Conservation (phyloP, 2,113 vertebrate species). For the Cyphomyrus plagiostoma region DNA sequence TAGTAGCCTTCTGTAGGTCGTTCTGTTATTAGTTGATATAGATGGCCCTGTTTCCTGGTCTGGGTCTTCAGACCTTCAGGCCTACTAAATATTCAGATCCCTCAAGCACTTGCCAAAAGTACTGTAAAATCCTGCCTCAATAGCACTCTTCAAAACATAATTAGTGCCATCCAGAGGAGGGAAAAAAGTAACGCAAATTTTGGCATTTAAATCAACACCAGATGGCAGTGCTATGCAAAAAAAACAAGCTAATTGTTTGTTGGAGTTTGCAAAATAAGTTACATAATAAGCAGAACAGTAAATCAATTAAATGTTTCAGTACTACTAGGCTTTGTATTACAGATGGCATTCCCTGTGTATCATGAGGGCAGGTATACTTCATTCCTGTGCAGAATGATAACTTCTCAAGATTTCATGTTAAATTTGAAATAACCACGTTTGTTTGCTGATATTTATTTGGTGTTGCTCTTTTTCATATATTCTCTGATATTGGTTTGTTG, state of each 20-base stretch:
- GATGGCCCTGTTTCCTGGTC: neutral
- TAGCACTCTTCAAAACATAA: neutral
- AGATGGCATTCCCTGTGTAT: neutral
- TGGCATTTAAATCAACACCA: neutral
- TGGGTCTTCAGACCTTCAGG: neutral
- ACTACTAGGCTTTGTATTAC: neutral
- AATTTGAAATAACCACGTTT: neutral
- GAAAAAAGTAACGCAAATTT: neutral
- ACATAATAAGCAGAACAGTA: neutral
- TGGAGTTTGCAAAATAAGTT: neutral
- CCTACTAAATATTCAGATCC: neutral
- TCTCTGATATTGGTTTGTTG: neutral
- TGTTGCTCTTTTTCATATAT: neutral
- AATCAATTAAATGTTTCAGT: neutral
- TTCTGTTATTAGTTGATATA: neutral
- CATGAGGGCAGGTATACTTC: neutral
- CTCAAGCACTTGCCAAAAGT: neutral
- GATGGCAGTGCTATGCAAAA: neutral
- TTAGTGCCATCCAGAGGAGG: neutral
- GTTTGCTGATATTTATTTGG: neutral
- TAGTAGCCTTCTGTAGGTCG: neutral
- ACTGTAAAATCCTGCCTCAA: neutral
- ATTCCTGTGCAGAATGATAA: neutral
- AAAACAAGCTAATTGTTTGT: neutral
- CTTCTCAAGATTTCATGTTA: neutral